These are phyloP conservation scores for Heteractis magnifica DNA, from an alignment of 92 coral and sea anemone genomes.

Conservation along the genomic window DNA sequence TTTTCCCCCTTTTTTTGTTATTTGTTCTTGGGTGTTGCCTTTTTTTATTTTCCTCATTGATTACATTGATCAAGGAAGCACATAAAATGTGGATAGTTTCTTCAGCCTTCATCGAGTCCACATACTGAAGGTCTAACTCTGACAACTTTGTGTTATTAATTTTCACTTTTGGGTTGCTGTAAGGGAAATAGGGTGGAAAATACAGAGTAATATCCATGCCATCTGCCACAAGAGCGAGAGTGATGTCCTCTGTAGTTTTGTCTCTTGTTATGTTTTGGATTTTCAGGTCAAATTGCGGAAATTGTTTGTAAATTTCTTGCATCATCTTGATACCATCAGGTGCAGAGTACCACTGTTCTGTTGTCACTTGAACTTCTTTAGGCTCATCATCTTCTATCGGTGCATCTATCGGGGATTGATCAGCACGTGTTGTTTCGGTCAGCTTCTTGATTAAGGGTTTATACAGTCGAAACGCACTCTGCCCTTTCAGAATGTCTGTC, in stretches of 20 bases:
- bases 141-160: not conserved
- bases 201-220: not conserved
- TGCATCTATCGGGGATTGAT: not conserved
- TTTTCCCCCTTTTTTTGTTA: not conserved
- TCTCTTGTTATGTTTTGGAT: not conserved
- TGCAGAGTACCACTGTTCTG: constrained; percentile 4
- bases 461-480: constrained; percentile 3
- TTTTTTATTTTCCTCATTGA: not conserved
- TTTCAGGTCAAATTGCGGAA: not conserved
- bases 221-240: not conserved
- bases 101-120: not conserved
- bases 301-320: not conserved
- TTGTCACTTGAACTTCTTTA: constrained; percentile 4
- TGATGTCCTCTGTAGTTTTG: constrained; percentile 13
- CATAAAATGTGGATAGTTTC: not conserved
- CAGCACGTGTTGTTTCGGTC: not conserved
- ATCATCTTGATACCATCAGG: constrained; percentile 1
- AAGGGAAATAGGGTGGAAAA: not conserved
- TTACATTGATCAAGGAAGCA: not conserved
- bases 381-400: not conserved
- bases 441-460: not conserved
- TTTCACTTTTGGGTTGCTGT: not conserved
- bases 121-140: not conserved
- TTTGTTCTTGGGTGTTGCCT: not conserved
- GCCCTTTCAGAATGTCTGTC: constrained; percentile 18